phyloP scores from a whole-genome alignment of 37 sponge, comb jelly and placozoan genomes.

The Geodia barretti region DNA sequence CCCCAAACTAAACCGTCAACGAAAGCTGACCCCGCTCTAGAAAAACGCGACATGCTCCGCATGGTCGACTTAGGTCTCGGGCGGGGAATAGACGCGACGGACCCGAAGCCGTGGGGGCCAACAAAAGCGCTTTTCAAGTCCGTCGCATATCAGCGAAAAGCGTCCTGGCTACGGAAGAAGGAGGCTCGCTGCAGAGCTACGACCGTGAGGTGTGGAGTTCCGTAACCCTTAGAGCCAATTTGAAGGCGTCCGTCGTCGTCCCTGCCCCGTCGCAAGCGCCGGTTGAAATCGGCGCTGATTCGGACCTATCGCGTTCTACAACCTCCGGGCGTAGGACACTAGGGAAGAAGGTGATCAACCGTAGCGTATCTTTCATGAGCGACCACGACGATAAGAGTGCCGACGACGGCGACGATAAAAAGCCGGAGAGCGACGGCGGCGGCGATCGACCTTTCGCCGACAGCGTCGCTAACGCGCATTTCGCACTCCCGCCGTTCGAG shows the following conservation, averaged over 20 bases:
- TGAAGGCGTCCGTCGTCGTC: slow-evolving; percentile 32
- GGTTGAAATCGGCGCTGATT: slow-evolving; percentile 42
- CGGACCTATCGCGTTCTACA: slow-evolving; percentile 27
- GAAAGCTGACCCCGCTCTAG: slow-evolving; percentile 11
- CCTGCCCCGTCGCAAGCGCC: neutral
- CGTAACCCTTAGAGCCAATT: neutral
- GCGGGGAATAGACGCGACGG: slow-evolving; percentile 65
- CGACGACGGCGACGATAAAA: neutral
- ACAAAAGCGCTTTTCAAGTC: slow-evolving; percentile 73
- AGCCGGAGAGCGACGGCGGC: slow-evolving; percentile 50
- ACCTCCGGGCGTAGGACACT: slow-evolving; percentile 17
- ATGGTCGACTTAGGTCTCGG: slow-evolving; percentile 65
- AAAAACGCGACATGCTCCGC: slow-evolving; percentile 6
- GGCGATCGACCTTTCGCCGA: too few species aligned
- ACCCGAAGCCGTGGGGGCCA: slow-evolving; percentile 52
- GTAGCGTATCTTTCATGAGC: slow-evolving; percentile 47
- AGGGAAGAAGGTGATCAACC: slow-evolving; percentile 44
- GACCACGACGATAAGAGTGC: slow-evolving; percentile 41
- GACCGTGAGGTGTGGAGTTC: slow-evolving; percentile 30
- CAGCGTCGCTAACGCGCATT: neutral
- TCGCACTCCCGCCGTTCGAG: slow-evolving; percentile 22
- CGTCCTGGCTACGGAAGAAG: slow-evolving; percentile 59
- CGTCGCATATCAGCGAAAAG: slow-evolving; percentile 11
- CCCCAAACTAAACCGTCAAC: neutral
- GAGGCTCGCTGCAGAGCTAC: slow-evolving; percentile 48